These are phyloP conservation scores for Manduca sexta DNA, from an alignment of 1,140 invertebrate genomes.

Conservation along the genomic window DNA sequence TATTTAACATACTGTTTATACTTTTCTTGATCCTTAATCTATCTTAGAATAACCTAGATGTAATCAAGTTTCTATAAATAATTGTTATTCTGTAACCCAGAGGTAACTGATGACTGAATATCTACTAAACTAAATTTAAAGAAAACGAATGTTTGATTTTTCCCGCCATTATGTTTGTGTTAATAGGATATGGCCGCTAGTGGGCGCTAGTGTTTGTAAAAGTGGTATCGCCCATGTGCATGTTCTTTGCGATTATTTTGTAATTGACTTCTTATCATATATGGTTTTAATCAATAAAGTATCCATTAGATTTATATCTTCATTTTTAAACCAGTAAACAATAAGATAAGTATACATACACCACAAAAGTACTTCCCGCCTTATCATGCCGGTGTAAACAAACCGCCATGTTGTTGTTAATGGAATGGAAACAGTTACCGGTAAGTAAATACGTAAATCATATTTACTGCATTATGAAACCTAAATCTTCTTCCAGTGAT, in stretches of 20 bases:
- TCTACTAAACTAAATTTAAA: no score
- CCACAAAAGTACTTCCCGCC: conserved; percentile 54
- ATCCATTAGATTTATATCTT: conserved; percentile 23
- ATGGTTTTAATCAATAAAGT: conserved; percentile 38
- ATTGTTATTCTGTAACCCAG: no score
- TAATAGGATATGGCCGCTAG: conserved; percentile 24
- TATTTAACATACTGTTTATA: no score
- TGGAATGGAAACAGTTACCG: conserved; percentile 30
- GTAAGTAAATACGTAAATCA: conserved; percentile 40
- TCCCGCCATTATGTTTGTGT: conserved; percentile 30
- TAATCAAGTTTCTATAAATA: no score
- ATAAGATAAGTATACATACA: conserved; percentile 25
- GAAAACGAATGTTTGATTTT: conserved; percentile 13
- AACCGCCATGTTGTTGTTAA: conserved; percentile 72
- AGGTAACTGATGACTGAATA: no score
- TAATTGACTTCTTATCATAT: conserved; percentile 25
- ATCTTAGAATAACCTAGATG: no score
- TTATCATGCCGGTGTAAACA: conserved; percentile 74
- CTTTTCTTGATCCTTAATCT: no score
- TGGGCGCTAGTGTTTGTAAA: conserved; percentile 39
- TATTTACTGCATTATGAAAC: not conserved
- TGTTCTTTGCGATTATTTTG: conserved; percentile 26
- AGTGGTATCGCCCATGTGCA: conserved; percentile 51
- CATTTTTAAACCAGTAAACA: not conserved
- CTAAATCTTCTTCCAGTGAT: no score